Base-by-base conservation (phyloP, 1,140 invertebrate species). In the Lysiphlebus fabarum region DNA sequence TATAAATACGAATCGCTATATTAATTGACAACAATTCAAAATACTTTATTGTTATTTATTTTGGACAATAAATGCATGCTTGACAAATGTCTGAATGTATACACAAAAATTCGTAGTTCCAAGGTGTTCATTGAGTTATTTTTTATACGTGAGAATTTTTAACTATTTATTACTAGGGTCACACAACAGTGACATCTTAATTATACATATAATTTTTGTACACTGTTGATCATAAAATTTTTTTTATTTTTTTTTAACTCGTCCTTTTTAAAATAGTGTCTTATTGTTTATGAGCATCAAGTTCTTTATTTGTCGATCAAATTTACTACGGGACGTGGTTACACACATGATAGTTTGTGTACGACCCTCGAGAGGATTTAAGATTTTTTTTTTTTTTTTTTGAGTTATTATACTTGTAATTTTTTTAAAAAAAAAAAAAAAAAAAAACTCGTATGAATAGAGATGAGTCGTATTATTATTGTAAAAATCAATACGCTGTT, bases 181-280 rank as follows among this genome's bases (percentile, higher is more conserved):
- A 51, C 42, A 37, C 37, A 17, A 60, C 55, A 56, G 54, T 55
- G 62, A 64, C 62, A 64, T 64, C 62, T 64, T 64, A 64, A 64
- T 64, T 64, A 61, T 64, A 53, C 36, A 47, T 56, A 11, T 37
- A 14, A 40, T 36, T 42, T 17, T 8, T 53, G 10, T 26, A 26
- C 7, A 34, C 33, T 10, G 26, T 44, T 44, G 17, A n/a, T 42
- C 26, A 44, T 33, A 43, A 44, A 44, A 14, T 44, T 55, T 5
- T 8, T 42, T 7, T n/a, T 43, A 6, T 10, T 55, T 38, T 44
- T 48, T 50, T 36, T 36, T 1, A 50, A 36, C 34, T 10, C 37
- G 11, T 50, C 5, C 5, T 50, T 14, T 17, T 33, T 4, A 9
- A 7, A 48, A n/a, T 37, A 36, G 34, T 37, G 34, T 37, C 7